These are phyloP conservation scores for Burhinus bistriatus DNA, from an alignment of 2,113 vertebrate genomes.

Conservation along the genomic window DNA sequence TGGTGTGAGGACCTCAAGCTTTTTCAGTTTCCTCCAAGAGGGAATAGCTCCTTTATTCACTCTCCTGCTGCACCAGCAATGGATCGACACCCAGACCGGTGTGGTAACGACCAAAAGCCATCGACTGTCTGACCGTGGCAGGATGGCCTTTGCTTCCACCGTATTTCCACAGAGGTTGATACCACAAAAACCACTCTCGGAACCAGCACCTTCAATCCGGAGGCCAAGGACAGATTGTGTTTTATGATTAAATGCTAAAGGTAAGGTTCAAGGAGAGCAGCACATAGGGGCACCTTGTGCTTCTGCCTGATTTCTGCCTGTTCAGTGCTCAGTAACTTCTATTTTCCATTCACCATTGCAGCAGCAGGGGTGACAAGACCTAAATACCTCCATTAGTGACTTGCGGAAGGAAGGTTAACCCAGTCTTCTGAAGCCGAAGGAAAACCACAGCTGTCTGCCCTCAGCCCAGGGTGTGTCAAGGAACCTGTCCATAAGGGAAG, in stretches of 20 bases:
- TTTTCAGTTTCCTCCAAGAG: neutral
- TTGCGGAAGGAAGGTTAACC: neutral
- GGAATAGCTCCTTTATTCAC: neutral
- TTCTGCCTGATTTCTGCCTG: neutral
- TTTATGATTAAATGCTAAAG: neutral
- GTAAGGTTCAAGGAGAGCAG: neutral
- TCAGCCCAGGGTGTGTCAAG: conserved; percentile 28
- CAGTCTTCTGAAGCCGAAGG: neutral
- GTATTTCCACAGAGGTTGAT: neutral
- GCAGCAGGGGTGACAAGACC: neutral
- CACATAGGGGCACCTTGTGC: neutral
- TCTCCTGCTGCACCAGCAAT: neutral
- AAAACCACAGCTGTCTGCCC: conserved; percentile 48
- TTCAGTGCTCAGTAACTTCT: neutral
- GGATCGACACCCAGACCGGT: neutral
- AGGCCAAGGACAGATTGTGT: neutral
- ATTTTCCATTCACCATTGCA: neutral
- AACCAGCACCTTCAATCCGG: neutral
- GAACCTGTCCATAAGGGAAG: conserved; percentile 51
- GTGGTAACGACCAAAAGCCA: neutral
- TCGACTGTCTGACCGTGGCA: rapidly evolving
- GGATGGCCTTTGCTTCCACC: neutral
- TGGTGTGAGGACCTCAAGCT: neutral
- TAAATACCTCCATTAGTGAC: neutral
- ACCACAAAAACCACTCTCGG: neutral